Percentiles rank a stretch among this genome's conserved stretches.
Evolutionary conservation across 2,888 invertebrate species (phyloP).

Genomic region (Tipula unca): DNA sequence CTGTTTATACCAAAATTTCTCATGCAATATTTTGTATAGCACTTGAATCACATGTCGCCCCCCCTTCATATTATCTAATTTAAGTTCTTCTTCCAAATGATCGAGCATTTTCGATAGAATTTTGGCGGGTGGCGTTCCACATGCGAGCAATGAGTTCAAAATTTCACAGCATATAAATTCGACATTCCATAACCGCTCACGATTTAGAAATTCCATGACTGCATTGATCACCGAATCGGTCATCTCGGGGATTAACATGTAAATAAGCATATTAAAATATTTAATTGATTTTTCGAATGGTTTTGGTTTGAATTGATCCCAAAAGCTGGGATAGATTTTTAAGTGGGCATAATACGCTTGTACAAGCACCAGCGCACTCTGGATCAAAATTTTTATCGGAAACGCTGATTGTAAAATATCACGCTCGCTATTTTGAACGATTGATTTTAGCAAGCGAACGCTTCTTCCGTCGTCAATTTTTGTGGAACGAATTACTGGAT

Average conservation of each 20-base stretch:
- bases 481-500: background rate
- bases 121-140: constrained; percentile 29
- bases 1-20: constrained; percentile 44
- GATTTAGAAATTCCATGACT: constrained; percentile 37
- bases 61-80: constrained; percentile 33
- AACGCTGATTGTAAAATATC: background rate
- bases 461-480: background rate
- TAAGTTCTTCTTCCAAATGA: constrained; percentile 23
- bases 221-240: constrained; percentile 35
- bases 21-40: constrained; percentile 45
- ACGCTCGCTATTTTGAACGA: background rate
- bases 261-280: constrained; percentile 20
- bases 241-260: constrained; percentile 29
- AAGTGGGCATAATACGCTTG: constrained; percentile 1
- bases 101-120: constrained; percentile 30
- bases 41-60: constrained; percentile 44
- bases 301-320: background rate
- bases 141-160: constrained; percentile 32
- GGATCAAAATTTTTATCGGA: background rate
- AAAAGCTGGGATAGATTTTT: background rate
- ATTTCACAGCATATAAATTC: constrained; percentile 39
- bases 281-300: background rate
- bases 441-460: background rate
- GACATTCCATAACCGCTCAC: constrained; percentile 41
- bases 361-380: background rate